Evolutionary conservation across 2,888 invertebrate genomes (phyloP), one percentile per base, ranked within the genome.

Genomic region (Drosophila testacea): DNA sequence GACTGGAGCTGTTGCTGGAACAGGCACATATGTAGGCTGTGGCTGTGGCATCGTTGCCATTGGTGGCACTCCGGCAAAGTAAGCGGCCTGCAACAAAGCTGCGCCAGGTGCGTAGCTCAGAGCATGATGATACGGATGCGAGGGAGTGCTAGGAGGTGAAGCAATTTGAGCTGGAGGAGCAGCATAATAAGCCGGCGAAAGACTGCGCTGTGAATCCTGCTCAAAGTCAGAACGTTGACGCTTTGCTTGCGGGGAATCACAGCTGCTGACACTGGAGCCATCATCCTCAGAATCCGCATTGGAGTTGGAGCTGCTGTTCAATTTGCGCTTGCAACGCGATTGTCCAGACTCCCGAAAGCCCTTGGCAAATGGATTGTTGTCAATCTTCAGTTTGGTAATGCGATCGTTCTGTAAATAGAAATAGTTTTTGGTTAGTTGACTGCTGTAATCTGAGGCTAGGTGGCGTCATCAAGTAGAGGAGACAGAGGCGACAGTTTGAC

Each of bases 311-410:
- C 89, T 90, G 74, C 89, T 91, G 89, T 92, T 91, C 89, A 92
- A 93, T 93, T 96, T 96, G 83, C 96, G 93, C 87, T 96, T 96
- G 91, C 95, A 95, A 62, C 95, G 94, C 1, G 95, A 95, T 86
- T 96, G 95, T 0, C 98, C 98, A 61, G 96, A 95, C 77, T 97
- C 96, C 42, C 98, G 95, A 92, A 98, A 98, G 0, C 98, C 98
- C 93, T 98, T 98, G 2, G 98, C 98, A 92, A 98, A 98, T 0
- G 98, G 98, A 90, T 98, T 98, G 93, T 97, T 95, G 93, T 98
- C 96, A 84, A 98, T 98, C 93, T 98, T 98, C 89, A 98, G 92
- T 88, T 97, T 96, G 9, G 97, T 98, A 79, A 98, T 97, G 91
- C 96, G 95, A 81, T 96, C 96, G 90, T 97, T 97, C 96, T 97